Evolutionary conservation across 2,797 vertebrate species (phyloP), one percentile per base, ranked within the genome.

Genomic region (Rhinichthys osculus): DNA sequence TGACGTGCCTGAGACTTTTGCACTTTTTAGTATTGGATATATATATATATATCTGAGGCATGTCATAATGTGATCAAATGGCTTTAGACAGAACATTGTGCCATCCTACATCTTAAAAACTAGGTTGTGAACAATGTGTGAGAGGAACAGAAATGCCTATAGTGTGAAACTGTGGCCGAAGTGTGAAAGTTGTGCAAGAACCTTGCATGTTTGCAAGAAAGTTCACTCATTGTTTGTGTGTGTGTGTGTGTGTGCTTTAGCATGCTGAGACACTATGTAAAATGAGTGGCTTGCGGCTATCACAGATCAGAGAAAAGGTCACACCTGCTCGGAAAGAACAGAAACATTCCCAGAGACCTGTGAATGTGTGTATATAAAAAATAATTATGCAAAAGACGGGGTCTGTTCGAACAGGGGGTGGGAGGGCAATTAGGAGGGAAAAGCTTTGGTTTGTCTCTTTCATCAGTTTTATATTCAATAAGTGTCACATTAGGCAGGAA

Each of bases 381-480:
- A 88, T 14, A 72, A 88, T 80, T 86, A 88, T 79, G 85, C 80
- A 89, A 89, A 90, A 71, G 27, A 71, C 64, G 69, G 19, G n/a
- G 79, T 66, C 71, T 47, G 76, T 80, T 87, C 50, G 52, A 86
- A 82, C 44, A 86, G 82, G 81, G 50, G 74, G 52, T 54, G 44
- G 77, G 69, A 72, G 57, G 52, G 35, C 66, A 86, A 89, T 90
- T 88, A 91, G 85, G 50, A 73, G 62, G 33, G 76, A 84, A 88
- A 89, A n/a, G 82, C 80, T 86, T 81, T 69, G 62, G 42, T 83
- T 86, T 69, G 84, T 85, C 83, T 64, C 85, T 69, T 81, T 86
- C 67, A 83, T 89, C 70, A 82, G 42, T 57, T 88, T 85, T 87
- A 86, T 85, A 87, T 88, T 89, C 81, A 90, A 87, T 85, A 88